A percentile compares a stretch with the other conserved stretches of the same genome.
These are phyloP conservation scores for Linnaemya vulpina DNA, from an alignment of 2,888 invertebrate species.

Conservation along the genomic window DNA sequence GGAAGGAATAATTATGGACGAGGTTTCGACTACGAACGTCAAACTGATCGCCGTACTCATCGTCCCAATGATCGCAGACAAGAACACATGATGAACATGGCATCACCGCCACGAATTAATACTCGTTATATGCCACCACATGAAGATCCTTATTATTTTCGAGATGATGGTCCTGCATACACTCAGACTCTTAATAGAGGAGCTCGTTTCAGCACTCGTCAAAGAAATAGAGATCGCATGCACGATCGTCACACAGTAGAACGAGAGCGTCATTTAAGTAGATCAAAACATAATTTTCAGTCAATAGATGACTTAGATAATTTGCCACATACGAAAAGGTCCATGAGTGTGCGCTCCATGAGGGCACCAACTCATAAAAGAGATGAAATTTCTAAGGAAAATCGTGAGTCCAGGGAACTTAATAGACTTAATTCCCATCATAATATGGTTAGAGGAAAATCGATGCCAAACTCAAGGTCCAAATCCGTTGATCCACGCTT, in stretches of 20 bases:
- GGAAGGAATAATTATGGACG: constrained; percentile 76
- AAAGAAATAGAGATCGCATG: constrained; percentile 77
- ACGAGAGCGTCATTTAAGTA: constrained; percentile 83
- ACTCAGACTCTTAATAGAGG: constrained; percentile 77
- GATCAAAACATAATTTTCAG: constrained; percentile 78
- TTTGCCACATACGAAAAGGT: constrained; percentile 77
- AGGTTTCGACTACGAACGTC: constrained; percentile 77
- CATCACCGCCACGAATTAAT: constrained; percentile 59
- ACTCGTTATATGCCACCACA: constrained; percentile 73
- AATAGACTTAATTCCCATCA: constrained; percentile 76
- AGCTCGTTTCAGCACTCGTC: constrained; percentile 79
- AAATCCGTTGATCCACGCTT: constrained; percentile 82
- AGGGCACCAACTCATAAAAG: constrained; percentile 75
- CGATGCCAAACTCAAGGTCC: constrained; percentile 76
- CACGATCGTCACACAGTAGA: constrained; percentile 84
- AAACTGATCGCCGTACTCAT: constrained; percentile 68
- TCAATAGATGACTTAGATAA: constrained; percentile 78
- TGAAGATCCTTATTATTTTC: constrained; percentile 74
- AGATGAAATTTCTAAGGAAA: constrained; percentile 63
- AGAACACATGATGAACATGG: constrained; percentile 56
- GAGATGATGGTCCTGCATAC: constrained; percentile 71
- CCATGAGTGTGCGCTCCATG: constrained; percentile 79
- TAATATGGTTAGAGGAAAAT: constrained; percentile 75
- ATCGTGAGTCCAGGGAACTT: constrained; percentile 73
- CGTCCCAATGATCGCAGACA: constrained; percentile 65